Evolutionary conservation across 2,888 invertebrate species (phyloP).

Genomic region (Prenolepis imparis): DNA sequence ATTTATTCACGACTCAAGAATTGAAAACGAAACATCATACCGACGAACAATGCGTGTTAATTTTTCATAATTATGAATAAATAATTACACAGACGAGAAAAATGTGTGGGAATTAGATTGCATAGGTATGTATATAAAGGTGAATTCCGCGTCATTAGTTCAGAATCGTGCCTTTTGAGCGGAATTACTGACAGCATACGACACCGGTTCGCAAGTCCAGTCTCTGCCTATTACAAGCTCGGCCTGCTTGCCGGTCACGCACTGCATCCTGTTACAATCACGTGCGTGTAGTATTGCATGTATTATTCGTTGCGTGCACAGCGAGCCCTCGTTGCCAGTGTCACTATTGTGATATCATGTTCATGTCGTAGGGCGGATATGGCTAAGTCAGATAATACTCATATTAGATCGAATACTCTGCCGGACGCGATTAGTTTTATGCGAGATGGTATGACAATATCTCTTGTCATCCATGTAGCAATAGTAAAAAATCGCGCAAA

Average conservation of each 20-base stretch:
- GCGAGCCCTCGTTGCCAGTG: constrained; percentile 61
- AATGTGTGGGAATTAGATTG: constrained; percentile 31
- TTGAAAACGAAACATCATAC: background rate
- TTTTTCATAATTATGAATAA: constrained; percentile 46
- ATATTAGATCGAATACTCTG: constrained; percentile 32
- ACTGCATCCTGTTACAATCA: constrained; percentile 70
- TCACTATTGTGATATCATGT: constrained; percentile 70
- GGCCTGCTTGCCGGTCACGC: constrained; percentile 73
- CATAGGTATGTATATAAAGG: constrained; percentile 39
- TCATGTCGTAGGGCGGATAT: constrained; percentile 61
- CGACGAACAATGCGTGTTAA: constrained; percentile 23
- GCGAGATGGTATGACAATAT: background rate
- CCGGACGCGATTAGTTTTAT: constrained; percentile 2
- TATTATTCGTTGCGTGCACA: constrained; percentile 51
- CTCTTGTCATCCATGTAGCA: background rate
- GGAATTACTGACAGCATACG: constrained; percentile 60
- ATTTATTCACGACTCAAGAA: background rate
- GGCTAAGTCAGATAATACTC: constrained; percentile 67
- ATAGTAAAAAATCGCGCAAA: background rate
- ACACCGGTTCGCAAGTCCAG: constrained; percentile 62
- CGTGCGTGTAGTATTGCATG: constrained; percentile 64
- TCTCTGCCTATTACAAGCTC: constrained; percentile 68
- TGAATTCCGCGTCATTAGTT: constrained; percentile 52
- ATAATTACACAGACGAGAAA: constrained; percentile 35
- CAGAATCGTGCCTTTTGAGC: constrained; percentile 48